Evolutionary conservation across 2,888 invertebrate species (phyloP).

Genomic region (Entomobrya proxima): DNA sequence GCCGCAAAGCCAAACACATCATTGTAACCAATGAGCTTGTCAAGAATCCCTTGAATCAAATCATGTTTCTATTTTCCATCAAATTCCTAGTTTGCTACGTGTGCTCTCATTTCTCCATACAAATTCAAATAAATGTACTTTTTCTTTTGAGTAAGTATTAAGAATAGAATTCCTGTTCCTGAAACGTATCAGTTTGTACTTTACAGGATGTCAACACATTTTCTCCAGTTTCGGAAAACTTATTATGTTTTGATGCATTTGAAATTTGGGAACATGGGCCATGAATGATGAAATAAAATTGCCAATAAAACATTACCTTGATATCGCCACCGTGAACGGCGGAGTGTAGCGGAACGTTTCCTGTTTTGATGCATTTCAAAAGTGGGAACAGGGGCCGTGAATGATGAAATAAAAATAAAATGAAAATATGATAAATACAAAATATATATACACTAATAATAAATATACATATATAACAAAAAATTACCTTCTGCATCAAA

Average conservation of each 20-base stretch:
- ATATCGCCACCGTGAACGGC: constrained; percentile 79
- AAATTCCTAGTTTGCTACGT: background rate
- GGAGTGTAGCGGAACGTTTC: constrained; percentile 86
- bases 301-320: constrained; percentile 76
- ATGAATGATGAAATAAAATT: no score
- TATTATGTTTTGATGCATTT: background rate
- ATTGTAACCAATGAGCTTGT: constrained; percentile 13
- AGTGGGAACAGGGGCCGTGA: no score
- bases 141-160: no score
- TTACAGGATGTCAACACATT: no score
- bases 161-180: no score
- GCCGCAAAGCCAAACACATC: background rate
- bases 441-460: no score
- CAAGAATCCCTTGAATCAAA: constrained; percentile 13
- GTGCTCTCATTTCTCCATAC: background rate
- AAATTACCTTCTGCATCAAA: constrained; percentile 91
- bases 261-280: background rate
- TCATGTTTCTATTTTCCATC: background rate
- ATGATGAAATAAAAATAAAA: no score
- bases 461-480: no score
- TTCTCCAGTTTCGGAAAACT: no score
- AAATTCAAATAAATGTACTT: background rate
- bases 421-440: no score
- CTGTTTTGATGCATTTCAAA: no score
- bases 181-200: no score